Conservation (phyloP, 2,888 invertebrate species). For the Atrina japonica region DNA sequence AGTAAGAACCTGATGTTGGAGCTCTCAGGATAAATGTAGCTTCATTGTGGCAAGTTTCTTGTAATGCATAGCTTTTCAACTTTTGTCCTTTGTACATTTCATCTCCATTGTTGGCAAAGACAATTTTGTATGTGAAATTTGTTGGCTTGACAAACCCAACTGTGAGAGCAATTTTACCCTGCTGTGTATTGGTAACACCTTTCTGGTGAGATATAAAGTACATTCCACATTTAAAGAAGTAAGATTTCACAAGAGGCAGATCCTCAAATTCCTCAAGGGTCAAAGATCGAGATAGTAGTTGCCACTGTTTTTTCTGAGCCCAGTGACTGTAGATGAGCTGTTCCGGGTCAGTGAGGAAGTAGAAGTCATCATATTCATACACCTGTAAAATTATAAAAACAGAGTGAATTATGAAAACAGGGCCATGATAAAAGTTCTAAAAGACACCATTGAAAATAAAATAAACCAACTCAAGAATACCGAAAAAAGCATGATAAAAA, state of each 20-base stretch:
- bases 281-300: slow-evolving; percentile 74
- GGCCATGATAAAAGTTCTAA: too few species aligned
- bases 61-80: slow-evolving; percentile 78
- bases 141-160: slow-evolving; percentile 79
- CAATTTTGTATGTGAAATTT: slow-evolving; percentile 80
- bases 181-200: slow-evolving; percentile 77
- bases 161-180: slow-evolving; percentile 77
- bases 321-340: slow-evolving; percentile 80
- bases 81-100: slow-evolving; percentile 76
- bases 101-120: slow-evolving; percentile 72
- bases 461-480: too few species aligned
- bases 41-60: slow-evolving; percentile 78
- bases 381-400: slow-evolving; percentile 58
- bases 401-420: too few species aligned
- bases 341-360: slow-evolving; percentile 98
- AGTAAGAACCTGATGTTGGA: slow-evolving; percentile 76
- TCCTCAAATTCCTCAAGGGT: slow-evolving; percentile 79
- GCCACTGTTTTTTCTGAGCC: slow-evolving; percentile 79
- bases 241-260: slow-evolving; percentile 80
- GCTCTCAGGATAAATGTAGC: slow-evolving; percentile 78
- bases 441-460: too few species aligned
- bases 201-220: slow-evolving; percentile 75
- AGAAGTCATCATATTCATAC: slow-evolving; percentile 99
- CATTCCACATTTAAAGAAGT: slow-evolving; percentile 81
- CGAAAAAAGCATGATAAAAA: too few species aligned